A percentile compares a stretch with the other conserved stretches of the same genome.
Conservation (phyloP, 2,888 invertebrate genomes). For the Carabus problematicus region DNA sequence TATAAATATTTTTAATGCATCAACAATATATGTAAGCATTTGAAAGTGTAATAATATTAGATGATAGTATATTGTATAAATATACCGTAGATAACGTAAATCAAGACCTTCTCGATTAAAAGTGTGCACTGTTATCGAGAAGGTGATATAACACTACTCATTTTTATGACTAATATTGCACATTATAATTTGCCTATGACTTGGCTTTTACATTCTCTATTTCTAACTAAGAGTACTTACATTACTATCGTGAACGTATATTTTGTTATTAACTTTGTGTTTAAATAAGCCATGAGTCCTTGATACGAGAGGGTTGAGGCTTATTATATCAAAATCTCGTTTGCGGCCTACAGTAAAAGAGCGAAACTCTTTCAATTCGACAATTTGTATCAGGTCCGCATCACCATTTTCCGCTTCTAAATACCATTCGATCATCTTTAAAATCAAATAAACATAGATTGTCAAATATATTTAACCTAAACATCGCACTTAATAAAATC, state of each 20-base stretch:
- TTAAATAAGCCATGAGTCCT: slow-evolving; percentile 46
- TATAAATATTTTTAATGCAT: no score
- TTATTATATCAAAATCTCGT: slow-evolving; percentile 39
- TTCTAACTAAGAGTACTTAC: slow-evolving; percentile 36
- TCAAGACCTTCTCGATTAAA: no score
- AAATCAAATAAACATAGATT: neutral
- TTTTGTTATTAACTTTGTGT: slow-evolving; percentile 18
- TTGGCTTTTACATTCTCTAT: slow-evolving; percentile 40
- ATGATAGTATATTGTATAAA: no score
- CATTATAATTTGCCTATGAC: slow-evolving; percentile 4
- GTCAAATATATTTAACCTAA: no score
- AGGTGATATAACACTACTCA: no score
- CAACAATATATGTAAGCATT: no score
- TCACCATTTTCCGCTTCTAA: slow-evolving; percentile 9
- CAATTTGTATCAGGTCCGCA: neutral
- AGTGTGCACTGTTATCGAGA: no score
- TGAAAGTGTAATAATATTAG: no score
- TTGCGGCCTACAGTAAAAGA: slow-evolving; percentile 42
- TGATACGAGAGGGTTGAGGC: slow-evolving; percentile 44
- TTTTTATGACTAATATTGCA: no score
- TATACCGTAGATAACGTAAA: no score
- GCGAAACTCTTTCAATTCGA: slow-evolving; percentile 1
- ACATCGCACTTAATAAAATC: no score
- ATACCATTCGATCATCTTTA: slow-evolving; percentile 13
- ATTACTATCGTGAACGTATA: slow-evolving; percentile 44